Evolutionary conservation across 2,888 invertebrate genomes (phyloP), one percentile per base, ranked within the genome.

Genomic region (Drosophila falleni): DNA sequence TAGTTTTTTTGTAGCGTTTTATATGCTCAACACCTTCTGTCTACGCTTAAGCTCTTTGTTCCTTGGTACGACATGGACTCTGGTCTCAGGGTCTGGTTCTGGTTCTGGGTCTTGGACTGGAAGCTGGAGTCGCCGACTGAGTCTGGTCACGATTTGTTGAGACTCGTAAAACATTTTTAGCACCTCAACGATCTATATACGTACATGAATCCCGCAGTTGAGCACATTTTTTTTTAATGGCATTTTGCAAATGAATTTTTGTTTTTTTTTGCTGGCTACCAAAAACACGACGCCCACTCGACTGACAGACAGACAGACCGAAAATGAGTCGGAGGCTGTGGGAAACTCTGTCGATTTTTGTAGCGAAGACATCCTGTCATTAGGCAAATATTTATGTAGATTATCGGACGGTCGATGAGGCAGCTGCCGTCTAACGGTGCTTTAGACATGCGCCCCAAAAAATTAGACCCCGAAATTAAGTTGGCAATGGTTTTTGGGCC

Each of bases 81-180:
- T 42, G 62, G 60, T 71, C 70, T 51, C 64, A 61, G 78, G 62
- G 70, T 50, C 75, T 71, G 62, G 19, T 9, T 50, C 75, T 71
- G 62, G 19, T 9, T n/a, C 19, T 33, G 19, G 26, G 8, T 29
- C 29, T 47, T 16, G 29, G 11, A 8, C 41, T 31, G 19, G 33
- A 41, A 62, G 71, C 37, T 60, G 56, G 71, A 66, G 64, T 64
- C 82, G 81, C 46, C 51, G 71, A 62, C 67, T 66, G 72, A 78
- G 87, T 80, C 84, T 85, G 84, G 89, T 90, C 89, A 90, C 89
- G 89, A 90, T 89, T 89, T 89, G 87, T 86, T 86, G 89, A 76
- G 82, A 89, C 82, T 90, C 89, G 90, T 90, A 89, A 89, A 89
- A 90, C 89, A 89, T 89, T 89, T 89, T 89, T 89, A 89, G 89